Evolutionary conservation across 2,888 invertebrate genomes (phyloP).

Genomic region (Lypha dubia): DNA sequence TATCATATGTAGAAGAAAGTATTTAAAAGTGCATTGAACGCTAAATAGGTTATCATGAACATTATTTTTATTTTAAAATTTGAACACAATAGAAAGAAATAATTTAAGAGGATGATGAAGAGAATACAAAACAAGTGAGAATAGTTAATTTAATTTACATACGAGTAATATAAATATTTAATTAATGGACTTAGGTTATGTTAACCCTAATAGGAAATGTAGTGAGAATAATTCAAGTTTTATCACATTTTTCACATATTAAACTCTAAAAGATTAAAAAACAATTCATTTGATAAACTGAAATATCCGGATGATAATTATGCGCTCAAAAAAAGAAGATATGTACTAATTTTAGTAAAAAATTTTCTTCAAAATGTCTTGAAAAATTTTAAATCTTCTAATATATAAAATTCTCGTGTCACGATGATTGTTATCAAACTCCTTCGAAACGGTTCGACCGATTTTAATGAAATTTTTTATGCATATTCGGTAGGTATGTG

Average conservation of each 20-base stretch:
- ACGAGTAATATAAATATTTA: not conserved
- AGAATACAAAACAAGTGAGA: not conserved
- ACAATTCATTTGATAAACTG: not conserved
- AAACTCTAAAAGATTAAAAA: not conserved
- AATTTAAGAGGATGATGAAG: not conserved
- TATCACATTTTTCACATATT: not conserved
- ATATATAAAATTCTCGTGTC: too few relatives aligned
- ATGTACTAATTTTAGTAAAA: too few relatives aligned
- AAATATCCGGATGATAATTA: too few relatives aligned
- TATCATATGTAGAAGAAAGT: not conserved
- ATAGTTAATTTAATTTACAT: slow-evolving; percentile 9
- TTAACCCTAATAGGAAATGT: too few relatives aligned
- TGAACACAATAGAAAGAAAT: not conserved
- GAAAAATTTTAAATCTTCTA: too few relatives aligned
- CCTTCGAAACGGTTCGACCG: too few relatives aligned
- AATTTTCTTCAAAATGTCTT: too few relatives aligned
- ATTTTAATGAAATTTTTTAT: too few relatives aligned
- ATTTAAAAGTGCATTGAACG: slow-evolving; percentile 60
- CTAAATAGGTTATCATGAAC: slow-evolving; percentile 38
- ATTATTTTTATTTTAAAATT: slow-evolving; percentile 11
- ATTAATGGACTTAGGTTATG: too few relatives aligned
- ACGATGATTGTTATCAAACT: too few relatives aligned
- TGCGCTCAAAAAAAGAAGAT: too few relatives aligned
- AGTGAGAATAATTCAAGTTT: not conserved
- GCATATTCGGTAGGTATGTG: too few relatives aligned